These are phyloP conservation scores for Melangyna quadrimaculata DNA, from an alignment of 2,888 invertebrate species.

Conservation along the genomic window DNA sequence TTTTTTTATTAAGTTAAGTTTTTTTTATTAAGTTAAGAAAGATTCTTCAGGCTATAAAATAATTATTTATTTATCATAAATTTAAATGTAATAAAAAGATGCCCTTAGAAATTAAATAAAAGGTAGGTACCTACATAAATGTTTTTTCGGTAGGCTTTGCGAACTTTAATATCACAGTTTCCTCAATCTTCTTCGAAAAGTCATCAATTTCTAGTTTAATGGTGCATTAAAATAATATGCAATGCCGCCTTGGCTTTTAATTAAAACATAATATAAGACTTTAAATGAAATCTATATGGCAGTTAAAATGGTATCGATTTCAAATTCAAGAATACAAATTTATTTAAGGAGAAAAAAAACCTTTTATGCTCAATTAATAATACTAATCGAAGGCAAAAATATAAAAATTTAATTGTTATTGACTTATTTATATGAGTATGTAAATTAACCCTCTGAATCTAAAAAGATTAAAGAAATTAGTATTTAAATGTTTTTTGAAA, in stretches of 20 bases:
- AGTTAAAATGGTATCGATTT: neutral
- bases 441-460: too few species aligned
- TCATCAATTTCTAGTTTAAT: neutral
- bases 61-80: neutral
- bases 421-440: too few species aligned
- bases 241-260: neutral
- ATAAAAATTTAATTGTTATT: too few species aligned
- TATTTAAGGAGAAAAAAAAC: neutral
- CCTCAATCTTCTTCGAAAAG: too few species aligned
- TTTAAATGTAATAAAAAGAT: neutral
- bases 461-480: too few species aligned
- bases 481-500: too few species aligned
- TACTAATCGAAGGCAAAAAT: neutral
- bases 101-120: neutral
- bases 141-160: neutral
- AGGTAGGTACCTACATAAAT: too few species aligned
- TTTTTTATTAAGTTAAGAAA: neutral
- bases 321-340: neutral
- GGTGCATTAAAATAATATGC: neutral
- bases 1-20: neutral
- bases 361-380: neutral
- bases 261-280: neutral
- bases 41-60: neutral
- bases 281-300: too few species aligned
- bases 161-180: neutral